Base-by-base conservation (phyloP, 2,797 vertebrate species). In the Dendrocincla fuliginosa region DNA sequence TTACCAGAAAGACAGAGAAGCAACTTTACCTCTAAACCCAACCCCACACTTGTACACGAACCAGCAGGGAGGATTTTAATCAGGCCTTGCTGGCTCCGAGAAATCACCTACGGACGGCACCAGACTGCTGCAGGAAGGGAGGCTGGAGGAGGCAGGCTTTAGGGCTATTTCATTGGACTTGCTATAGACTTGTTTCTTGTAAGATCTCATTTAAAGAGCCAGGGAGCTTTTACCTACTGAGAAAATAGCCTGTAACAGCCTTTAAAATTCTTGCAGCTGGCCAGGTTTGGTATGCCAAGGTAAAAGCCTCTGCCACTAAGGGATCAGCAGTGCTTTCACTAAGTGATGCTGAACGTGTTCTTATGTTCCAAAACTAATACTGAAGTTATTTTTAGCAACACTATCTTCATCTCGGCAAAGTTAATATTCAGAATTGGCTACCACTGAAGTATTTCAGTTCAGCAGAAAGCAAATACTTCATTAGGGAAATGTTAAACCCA, bases 1-100 rank as follows among this genome's bases (percentile, higher is more conserved):
- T 95, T 84, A 93, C 70, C 80, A 94, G 83, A 81, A 94, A 86
- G 92, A 75, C 69, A 76, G 85, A 91, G 81, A 81, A 96, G 76
- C 82, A 65, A n/a, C 91, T 84, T 83, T 50, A 39, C 53, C 74
- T 79, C 94, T 44, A 64, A 80, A 80, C 65, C 87, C 81, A 87
- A 87, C 70, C 60, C 77, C 78, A 49, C 25, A 25, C 70, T 74
- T 57, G 74, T 50, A 32, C 52, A 24, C 15, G 87, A 92, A 95
- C 16, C 93, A 95, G 95, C 96, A 89, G 95, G 96, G 95, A 90
- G 80, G 93, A 94, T 95, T 97, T 96, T 96, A 95, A 96, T 93
- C 96, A 96, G 96, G 84, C 57, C 81, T 92, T 70, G 67, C 84
- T 95, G 92, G 87, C 87, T 87, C 94, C 6, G 5, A 91, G 80